Conservation (phyloP, 92 coral and sea anemone species). For the Palythoa caribaeorum region DNA sequence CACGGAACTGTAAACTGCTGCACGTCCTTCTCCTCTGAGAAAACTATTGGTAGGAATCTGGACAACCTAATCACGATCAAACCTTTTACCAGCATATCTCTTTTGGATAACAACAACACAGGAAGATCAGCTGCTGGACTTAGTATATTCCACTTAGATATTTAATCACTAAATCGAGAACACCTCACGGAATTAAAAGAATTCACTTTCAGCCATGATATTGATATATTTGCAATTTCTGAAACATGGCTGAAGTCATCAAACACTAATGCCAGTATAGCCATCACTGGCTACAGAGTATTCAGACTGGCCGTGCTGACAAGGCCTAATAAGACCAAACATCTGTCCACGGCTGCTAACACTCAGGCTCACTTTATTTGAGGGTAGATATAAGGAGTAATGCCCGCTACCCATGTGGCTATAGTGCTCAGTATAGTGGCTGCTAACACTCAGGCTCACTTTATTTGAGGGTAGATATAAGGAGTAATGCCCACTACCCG, state of each 20-base stretch:
- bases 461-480: too few species aligned
- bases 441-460: too few species aligned
- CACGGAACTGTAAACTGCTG: constrained; percentile 1
- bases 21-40: constrained; percentile 8
- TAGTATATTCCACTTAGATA: constrained; percentile 26
- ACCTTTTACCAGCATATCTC: constrained; percentile 14
- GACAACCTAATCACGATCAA: constrained; percentile 14
- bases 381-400: too few species aligned
- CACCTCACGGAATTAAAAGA: constrained; percentile 28
- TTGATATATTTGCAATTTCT: constrained; percentile 35
- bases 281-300: constrained; percentile 33
- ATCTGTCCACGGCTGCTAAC: too few species aligned
- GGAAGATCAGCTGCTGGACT: constrained; percentile 26
- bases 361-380: too few species aligned
- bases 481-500: too few species aligned
- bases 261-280: constrained; percentile 35
- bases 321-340: too few species aligned
- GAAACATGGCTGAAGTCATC: constrained; percentile 46
- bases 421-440: too few species aligned
- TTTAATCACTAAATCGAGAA: constrained; percentile 31
- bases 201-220: constrained; percentile 11
- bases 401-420: too few species aligned
- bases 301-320: not conserved
- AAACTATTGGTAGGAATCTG: constrained; percentile 14
- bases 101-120: not conserved